Evolutionary conservation across 2,888 invertebrate species (phyloP).

Genomic region (Lumbricus terrestris): DNA sequence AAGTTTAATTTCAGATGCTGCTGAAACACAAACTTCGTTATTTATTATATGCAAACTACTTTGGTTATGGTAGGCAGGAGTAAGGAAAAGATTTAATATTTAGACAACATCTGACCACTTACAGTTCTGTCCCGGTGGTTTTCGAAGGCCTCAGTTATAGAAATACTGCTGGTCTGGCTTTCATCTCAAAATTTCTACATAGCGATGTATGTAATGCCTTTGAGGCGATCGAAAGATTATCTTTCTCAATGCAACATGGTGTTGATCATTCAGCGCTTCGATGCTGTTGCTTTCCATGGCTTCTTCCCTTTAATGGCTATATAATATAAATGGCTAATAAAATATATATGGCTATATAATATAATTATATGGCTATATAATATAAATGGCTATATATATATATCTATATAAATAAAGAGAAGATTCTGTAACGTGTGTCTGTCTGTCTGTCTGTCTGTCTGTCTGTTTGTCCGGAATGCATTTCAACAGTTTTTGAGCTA

Average conservation of each 20-base stretch:
- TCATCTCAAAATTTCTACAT: not conserved
- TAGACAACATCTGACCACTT: not conserved
- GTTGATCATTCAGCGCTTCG: not conserved
- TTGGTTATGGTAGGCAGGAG: not conserved
- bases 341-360: no score
- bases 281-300: not conserved
- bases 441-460: no score
- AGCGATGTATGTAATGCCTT: not conserved
- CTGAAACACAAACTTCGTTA: no score
- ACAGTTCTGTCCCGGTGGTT: not conserved
- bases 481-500: no score
- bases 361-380: no score
- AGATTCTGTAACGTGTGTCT: no score
- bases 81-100: not conserved
- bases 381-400: no score
- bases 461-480: no score
- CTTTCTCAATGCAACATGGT: not conserved
- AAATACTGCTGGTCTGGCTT: not conserved
- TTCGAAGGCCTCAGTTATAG: not conserved
- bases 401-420: no score
- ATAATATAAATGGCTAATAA: no score
- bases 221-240: not conserved
- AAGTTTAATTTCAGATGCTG: not conserved
- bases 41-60: not conserved
- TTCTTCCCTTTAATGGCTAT: not conserved